Percentiles rank a stretch among this genome's conserved stretches.
Conservation (phyloP, 2,797 vertebrate species). For the Sternotherus odoratus region DNA sequence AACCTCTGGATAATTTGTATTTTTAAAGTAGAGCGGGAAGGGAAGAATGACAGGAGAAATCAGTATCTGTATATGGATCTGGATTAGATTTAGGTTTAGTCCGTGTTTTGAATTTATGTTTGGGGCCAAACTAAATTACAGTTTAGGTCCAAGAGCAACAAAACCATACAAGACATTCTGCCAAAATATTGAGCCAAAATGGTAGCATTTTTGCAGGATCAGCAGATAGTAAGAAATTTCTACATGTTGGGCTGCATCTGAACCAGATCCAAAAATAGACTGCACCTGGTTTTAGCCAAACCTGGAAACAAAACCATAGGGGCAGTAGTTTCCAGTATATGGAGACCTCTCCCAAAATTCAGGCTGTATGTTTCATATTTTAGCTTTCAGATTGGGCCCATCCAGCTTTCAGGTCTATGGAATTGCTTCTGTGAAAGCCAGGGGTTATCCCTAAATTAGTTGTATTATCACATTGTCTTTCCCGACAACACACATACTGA, state of each 20-base stretch:
- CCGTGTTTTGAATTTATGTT: background rate
- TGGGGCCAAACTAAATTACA: background rate
- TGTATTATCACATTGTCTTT: background rate
- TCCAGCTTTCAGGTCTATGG: background rate
- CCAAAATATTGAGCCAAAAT: background rate
- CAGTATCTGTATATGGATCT: background rate
- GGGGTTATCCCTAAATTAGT: background rate
- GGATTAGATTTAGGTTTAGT: background rate
- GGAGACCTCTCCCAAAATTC: background rate
- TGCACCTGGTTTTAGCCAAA: background rate
- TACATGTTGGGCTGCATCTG: background rate
- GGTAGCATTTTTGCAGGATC: rapidly evolving
- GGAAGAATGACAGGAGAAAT: background rate
- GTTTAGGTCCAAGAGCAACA: background rate
- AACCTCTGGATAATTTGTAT: background rate
- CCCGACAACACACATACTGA: background rate
- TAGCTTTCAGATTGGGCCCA: background rate
- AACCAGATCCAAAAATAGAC: background rate
- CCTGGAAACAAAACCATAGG: background rate
- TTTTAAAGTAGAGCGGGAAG: background rate
- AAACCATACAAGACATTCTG: background rate
- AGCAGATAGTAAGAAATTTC: background rate
- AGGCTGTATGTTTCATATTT: background rate
- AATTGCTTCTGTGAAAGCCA: background rate
- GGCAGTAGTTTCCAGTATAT: background rate